Evolutionary conservation across 2,888 invertebrate species (phyloP), one percentile per base, ranked within the genome.

Genomic region (Campoplex capitator): DNA sequence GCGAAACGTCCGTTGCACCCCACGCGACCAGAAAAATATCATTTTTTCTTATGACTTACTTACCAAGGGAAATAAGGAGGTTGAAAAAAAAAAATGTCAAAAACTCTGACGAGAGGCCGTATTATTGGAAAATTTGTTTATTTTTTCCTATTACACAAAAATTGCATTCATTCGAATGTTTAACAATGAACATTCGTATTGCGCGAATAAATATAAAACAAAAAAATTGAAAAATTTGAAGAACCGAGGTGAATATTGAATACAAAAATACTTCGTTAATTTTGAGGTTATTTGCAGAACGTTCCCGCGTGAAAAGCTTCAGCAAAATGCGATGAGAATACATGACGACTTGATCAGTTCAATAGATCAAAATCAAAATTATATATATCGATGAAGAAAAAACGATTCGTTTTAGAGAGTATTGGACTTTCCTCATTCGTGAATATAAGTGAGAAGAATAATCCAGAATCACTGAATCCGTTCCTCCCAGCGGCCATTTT

Each of bases 1-100:
- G 56, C 62, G 32, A 62, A 62, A 62, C 62, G 62, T 62, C 62
- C 62, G 62, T 62, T 62, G 62, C 62, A 62, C 62, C 62, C 62
- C 62, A 62, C 62, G 32, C 62, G 28, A 32, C 28, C 28, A 32
- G 32, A 62, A 13, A 3, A 32, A 62, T 16, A 32, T 23, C 9
- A 16, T 62, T 32, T 62, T 23, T 62, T 62, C 4, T 62, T 6
- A 62, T 62, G 13, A 28, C 28, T 62, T 62, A 16, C 11, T 62
- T 13, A 28, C 7, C 4, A 32, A 62, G 13, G 62, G 16, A 62
- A 62, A 16, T 2, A 62, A 62, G 13, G 16, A 13, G 2, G 28
- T 28, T 3, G 62, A 16, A 62, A 32, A 32, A 32, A 3, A 51
- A 51, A 16, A 51, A 18, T 51, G 3, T 16, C 2, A 18, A 42